These are phyloP conservation scores for Actinia equina DNA, from an alignment of 64 coral and sea anemone species.

Conservation along the genomic window DNA sequence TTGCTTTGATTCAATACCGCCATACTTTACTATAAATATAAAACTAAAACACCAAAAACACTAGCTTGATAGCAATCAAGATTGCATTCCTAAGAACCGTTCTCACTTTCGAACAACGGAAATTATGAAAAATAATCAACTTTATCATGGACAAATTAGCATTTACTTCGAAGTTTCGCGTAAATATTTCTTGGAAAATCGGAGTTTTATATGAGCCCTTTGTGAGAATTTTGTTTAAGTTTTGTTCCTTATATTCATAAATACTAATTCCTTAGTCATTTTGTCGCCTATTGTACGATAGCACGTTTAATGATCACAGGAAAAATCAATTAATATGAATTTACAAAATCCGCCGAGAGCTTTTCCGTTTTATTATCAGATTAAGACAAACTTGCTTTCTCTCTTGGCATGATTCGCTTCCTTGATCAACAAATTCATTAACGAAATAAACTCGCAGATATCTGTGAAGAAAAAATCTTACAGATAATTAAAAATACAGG, in stretches of 20 bases:
- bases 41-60: not conserved
- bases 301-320: not conserved
- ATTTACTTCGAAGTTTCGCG: not conserved
- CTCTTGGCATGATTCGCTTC: not conserved
- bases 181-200: not conserved
- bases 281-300: not conserved
- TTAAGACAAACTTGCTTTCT: slow-evolving; percentile 15
- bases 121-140: not conserved
- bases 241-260: not conserved
- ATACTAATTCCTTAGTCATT: not conserved
- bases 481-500: slow-evolving; percentile 5
- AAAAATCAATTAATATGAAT: slow-evolving; percentile 13
- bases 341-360: not conserved
- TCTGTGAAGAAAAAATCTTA: not conserved
- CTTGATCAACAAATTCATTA: slow-evolving; percentile 25
- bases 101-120: not conserved
- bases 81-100: not conserved
- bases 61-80: not conserved
- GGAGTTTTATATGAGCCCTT: not conserved
- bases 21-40: not conserved
- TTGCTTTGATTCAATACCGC: not conserved
- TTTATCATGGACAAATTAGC: not conserved
- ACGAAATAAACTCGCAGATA: slow-evolving; percentile 14
- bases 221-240: not conserved
- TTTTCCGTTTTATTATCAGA: not conserved